Evolutionary conservation across 2,113 vertebrate species (phyloP).

Genomic region (Misgurnus mizolepis): DNA sequence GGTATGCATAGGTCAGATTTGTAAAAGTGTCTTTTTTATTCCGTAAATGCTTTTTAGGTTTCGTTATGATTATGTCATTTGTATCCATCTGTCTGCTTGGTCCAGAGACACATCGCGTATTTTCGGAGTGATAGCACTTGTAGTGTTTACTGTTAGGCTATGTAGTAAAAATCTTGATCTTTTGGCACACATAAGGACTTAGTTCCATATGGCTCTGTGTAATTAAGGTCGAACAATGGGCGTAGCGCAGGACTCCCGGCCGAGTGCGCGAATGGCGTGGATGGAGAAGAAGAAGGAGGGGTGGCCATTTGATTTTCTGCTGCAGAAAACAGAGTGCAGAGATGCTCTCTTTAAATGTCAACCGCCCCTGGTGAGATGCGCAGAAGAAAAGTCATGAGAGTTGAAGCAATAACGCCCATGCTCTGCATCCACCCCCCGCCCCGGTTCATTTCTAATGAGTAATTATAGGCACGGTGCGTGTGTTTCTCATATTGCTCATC

Average conservation of each 20-base stretch:
- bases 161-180: conserved; percentile 26
- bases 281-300: conserved; percentile 50
- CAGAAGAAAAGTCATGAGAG: conserved; percentile 63
- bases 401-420: conserved; percentile 40
- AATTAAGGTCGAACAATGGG: conserved; percentile 83
- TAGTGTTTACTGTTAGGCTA: neutral
- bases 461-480: conserved; percentile 1
- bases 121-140: neutral
- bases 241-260: conserved; percentile 70
- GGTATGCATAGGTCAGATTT: neutral
- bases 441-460: conserved; percentile 29
- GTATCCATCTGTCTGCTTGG: neutral
- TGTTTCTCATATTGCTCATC: conserved; percentile 7
- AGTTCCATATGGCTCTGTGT: conserved; percentile 78
- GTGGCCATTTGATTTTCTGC: conserved; percentile 77
- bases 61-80: neutral
- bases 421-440: conserved; percentile 34
- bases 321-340: conserved; percentile 69
- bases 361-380: conserved; percentile 68
- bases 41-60: neutral
- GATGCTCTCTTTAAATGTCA: conserved; percentile 80
- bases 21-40: neutral
- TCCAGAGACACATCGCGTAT: neutral
- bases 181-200: conserved; percentile 63
- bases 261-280: conserved; percentile 65